A percentile compares a stretch with the other conserved stretches of the same genome.
Evolutionary conservation across 2,113 vertebrate genomes (phyloP).

Genomic region (Paracanthobrama guichenoti): DNA sequence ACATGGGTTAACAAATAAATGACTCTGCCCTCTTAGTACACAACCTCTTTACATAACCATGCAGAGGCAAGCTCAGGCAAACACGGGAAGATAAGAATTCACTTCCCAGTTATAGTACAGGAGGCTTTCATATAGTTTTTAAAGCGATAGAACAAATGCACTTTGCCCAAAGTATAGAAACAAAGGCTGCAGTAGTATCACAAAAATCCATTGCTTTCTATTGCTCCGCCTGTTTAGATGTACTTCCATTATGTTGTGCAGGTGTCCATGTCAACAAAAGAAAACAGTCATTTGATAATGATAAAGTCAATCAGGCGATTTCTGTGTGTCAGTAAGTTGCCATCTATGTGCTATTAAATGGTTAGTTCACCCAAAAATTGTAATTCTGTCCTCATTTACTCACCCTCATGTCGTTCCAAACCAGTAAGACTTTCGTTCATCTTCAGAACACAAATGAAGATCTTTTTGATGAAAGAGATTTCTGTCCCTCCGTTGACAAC

Average conservation of each 20-base stretch:
- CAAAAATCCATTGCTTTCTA: neutral
- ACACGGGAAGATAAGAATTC: slow-evolving; percentile 61
- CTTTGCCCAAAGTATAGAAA: slow-evolving; percentile 35
- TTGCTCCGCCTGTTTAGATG: neutral
- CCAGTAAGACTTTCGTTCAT: too few relatives aligned
- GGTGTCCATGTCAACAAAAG: slow-evolving; percentile 23
- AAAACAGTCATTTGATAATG: neutral
- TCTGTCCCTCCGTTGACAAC: too few relatives aligned
- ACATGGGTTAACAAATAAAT: slow-evolving; percentile 54
- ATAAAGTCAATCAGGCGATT: neutral
- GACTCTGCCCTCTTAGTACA: slow-evolving; percentile 51
- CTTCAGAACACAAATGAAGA: too few relatives aligned
- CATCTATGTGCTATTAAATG: too few relatives aligned
- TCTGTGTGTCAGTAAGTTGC: neutral
- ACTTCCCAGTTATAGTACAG: neutral
- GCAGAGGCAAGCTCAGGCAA: slow-evolving; percentile 62
- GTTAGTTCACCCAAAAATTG: too few relatives aligned
- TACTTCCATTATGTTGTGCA: slow-evolving; percentile 15
- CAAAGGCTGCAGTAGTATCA: neutral
- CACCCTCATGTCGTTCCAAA: too few relatives aligned
- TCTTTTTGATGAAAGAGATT: too few relatives aligned
- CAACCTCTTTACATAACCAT: slow-evolving; percentile 19
- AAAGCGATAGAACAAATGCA: slow-evolving; percentile 22
- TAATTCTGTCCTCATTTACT: too few relatives aligned
- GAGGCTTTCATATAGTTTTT: neutral